Evolutionary conservation across 2,113 vertebrate species (phyloP).

Genomic region (Phalacrocorax brasilianus): DNA sequence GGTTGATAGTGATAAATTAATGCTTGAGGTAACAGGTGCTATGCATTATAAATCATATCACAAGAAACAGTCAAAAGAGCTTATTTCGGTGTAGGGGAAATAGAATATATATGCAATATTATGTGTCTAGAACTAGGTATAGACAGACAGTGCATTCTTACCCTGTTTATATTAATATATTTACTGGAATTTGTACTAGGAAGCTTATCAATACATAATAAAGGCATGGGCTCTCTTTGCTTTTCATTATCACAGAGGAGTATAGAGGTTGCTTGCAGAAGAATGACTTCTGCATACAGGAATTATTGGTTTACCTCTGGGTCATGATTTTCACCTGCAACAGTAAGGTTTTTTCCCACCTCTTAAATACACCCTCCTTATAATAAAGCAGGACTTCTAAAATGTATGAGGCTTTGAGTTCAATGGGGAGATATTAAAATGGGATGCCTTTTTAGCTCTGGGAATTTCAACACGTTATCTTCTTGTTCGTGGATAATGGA

Average conservation of each 20-base stretch:
- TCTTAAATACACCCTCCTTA: not conserved
- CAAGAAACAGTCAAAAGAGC: not conserved
- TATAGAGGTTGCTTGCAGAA: not conserved
- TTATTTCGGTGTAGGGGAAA: not conserved
- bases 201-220: not conserved
- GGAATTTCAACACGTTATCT: not conserved
- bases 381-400: not conserved
- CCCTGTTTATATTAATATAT: not conserved
- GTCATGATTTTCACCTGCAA: not conserved
- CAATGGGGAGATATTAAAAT: not conserved
- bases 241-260: not conserved
- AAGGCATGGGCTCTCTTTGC: not conserved
- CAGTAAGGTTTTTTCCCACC: not conserved
- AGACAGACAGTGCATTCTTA: not conserved
- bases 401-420: not conserved
- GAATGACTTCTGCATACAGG: not conserved
- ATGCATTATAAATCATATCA: not conserved
- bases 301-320: not conserved
- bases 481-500: not conserved
- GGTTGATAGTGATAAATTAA: slow-evolving; percentile 6
- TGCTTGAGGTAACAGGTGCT: not conserved
- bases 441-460: not conserved
- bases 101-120: not conserved
- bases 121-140: not conserved
- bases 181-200: not conserved